Evolutionary conservation across 2,113 vertebrate species (phyloP), one percentile per base, ranked within the genome.

Genomic region (Cinclus mexicanus): DNA sequence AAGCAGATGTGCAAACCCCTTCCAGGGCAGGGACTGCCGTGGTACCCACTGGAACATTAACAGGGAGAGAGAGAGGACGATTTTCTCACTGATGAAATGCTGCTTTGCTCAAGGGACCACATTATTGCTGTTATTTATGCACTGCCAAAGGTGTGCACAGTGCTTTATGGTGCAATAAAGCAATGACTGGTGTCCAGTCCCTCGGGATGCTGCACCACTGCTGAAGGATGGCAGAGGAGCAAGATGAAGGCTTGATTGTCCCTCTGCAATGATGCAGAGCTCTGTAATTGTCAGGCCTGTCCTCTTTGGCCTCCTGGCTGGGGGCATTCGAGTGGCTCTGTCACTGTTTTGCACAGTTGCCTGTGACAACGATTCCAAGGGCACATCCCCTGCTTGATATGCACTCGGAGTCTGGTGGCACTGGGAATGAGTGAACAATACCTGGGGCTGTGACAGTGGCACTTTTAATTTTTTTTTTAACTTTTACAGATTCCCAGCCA

Each of bases 51-150:
- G 74, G 52, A 61, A 92, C 71, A 3, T 57, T 82, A 42, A 77
- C 33, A 76, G 37, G 46, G 63, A 52, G 67, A 81, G 67, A 81
- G 64, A 79, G 37, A 83, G 67, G 79, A 90, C 6, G 2, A 29
- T 87, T 89, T 95, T 26, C 77, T n/a, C 41, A 88, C 70, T 83
- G 94, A 94, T 89, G 74, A 92, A 95, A 92, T 83, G 85, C 78
- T 65, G 88, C 83, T 79, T 96, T 85, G 78, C 91, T 94, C 95
- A 76, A 80, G 94, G 84, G 87, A 90, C 44, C 77, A 18, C 78
- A 72, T 94, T 89, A 96, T 64, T 90, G 91, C 94, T 82, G 52
- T 88, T 93, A 77, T 95, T 96, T 90, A 96, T 96, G 93, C 78
- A 64, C 67, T 87, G 74, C 77, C 1, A 14, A 81, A 92, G 87